Evolutionary conservation across 2,888 invertebrate genomes (phyloP), one percentile per base, ranked within the genome.

Genomic region (Sycophila texana): DNA sequence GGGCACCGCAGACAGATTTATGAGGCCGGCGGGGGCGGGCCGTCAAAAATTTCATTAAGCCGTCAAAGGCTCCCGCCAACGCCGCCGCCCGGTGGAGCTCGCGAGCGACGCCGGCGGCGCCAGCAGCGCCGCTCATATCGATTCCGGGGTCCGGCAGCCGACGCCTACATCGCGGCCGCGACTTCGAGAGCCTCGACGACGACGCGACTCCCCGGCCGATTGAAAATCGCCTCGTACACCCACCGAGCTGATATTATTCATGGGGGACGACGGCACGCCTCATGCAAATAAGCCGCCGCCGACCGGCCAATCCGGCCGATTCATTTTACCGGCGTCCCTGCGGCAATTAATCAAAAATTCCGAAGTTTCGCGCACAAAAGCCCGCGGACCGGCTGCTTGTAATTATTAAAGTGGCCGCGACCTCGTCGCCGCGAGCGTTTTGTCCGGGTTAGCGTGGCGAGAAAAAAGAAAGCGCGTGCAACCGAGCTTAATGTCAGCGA

Each of bases 31-130:
- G 83, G 82, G 82, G 79, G 39, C 39, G 82, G 83, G 83, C 83
- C 84, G 83, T 84, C 82, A 85, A 84, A 86, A 86, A 85, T 86
- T 86, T 86, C 86, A 86, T 86, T 85, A 86, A 86, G 81, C 86
- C 82, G 83, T 82, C 83, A 79, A 68, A 74, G 57, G 30, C 26
- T 61, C 79, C 26, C 26, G 61, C 61, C 57, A 55, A 70, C 58
- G 72, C 79, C 78, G 74, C 39, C 10, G 39, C 39, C 39, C 39
- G 39, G 39, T 7, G 39, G 10, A 10, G 39, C 39, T 1, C 74
- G 74, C 80, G 77, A 58, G 20, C 30, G 7, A 5, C 22, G 49
- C 26, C n/a, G 39, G 39, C 39, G 39, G 39, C 39, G 39, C 39
- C 39, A 39, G 39, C 10, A 39, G 39, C 39, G 20, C 39, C 12